A percentile compares a stretch with the other conserved stretches of the same genome.
Conservation (phyloP, 2,797 vertebrate species). For the Acomys russatus region DNA sequence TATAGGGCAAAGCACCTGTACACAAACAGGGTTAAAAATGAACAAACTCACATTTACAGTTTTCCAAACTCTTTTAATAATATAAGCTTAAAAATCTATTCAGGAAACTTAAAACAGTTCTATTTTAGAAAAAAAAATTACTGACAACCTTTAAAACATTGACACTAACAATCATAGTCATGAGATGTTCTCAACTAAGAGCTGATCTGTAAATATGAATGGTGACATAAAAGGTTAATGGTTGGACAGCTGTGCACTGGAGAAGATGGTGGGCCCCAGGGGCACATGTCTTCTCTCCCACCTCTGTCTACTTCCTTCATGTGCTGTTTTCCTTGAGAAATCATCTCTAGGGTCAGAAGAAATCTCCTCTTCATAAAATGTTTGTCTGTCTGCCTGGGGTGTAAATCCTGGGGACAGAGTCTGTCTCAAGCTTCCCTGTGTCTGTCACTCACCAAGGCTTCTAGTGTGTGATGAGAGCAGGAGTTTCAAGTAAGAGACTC, state of each 20-base stretch:
- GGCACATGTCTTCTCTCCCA: neutral
- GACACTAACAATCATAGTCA: neutral
- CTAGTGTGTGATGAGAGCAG: neutral
- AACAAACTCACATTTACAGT: neutral
- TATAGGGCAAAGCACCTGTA: neutral
- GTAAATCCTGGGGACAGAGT: neutral
- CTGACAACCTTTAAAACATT: constrained; percentile 13
- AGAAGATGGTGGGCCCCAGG: neutral
- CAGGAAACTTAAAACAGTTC: neutral
- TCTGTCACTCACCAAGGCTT: neutral
- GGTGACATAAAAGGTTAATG: neutral
- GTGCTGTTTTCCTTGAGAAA: neutral
- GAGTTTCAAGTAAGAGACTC: neutral
- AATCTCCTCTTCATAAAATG: neutral
- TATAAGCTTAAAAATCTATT: constrained; percentile 28
- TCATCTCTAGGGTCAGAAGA: neutral
- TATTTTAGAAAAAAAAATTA: constrained; percentile 12
- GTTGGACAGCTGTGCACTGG: neutral
- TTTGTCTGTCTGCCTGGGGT: neutral
- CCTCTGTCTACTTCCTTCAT: no score
- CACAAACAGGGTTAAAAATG: neutral
- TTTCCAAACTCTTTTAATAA: neutral
- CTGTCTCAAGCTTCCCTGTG: neutral
- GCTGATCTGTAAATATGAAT: neutral
- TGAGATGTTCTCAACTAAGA: neutral